Conservation (phyloP, 2,888 invertebrate genomes). For the Rhimphoctona megacephalus region DNA sequence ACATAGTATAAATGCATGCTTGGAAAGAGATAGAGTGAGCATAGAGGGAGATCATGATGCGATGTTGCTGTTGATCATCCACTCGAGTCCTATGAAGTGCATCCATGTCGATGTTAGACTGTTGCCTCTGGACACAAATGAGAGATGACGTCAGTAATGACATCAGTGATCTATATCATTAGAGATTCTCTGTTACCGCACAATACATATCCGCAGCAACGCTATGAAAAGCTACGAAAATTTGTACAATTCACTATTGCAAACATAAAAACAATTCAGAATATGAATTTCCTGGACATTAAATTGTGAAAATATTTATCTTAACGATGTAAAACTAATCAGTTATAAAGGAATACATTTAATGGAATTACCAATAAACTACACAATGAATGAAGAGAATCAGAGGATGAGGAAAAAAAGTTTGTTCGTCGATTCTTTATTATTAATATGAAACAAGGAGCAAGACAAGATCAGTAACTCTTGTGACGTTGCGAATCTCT, state of each 20-base stretch:
- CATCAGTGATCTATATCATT: slow-evolving; percentile 84
- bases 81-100: slow-evolving; percentile 75
- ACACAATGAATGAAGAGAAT: neutral
- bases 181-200: slow-evolving; percentile 58
- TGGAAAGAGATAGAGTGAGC: slow-evolving; percentile 6
- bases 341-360: neutral
- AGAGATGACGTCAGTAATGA: slow-evolving; percentile 83
- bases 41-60: slow-evolving; percentile 36
- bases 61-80: slow-evolving; percentile 75
- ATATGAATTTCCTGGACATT: neutral
- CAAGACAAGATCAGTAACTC: slow-evolving; percentile 24
- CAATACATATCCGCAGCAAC: slow-evolving; percentile 11
- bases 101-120: slow-evolving; percentile 79
- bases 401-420: neutral
- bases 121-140: slow-evolving; percentile 83
- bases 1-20: slow-evolving; percentile 37
- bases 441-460: slow-evolving; percentile 38
- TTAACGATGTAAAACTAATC: too few relatives aligned
- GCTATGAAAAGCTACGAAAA: neutral
- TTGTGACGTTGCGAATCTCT: neutral
- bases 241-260: neutral
- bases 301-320: neutral
- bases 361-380: neutral
- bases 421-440: neutral
- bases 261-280: neutral